phyloP scores from a whole-genome alignment of 1,140 invertebrate genomes.

The Nasonia giraulti region DNA sequence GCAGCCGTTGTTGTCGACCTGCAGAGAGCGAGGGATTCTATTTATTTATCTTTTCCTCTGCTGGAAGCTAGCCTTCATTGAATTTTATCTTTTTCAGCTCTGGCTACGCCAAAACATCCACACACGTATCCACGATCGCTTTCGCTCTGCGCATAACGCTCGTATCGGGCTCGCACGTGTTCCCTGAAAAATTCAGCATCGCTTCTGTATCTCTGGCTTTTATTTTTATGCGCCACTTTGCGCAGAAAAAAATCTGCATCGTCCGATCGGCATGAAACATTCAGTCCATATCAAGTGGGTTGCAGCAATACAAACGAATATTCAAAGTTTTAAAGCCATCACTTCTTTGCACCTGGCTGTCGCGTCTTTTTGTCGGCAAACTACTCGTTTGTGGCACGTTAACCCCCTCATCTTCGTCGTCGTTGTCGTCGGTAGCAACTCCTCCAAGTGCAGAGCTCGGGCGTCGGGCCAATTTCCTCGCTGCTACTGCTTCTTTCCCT shows the following conservation, averaged over 20 bases:
- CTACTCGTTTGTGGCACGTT: constrained; percentile 6
- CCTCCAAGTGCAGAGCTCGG: neutral
- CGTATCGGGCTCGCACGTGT: neutral
- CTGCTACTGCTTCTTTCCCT: neutral
- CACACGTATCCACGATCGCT: no score
- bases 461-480: constrained; percentile 19
- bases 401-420: neutral
- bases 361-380: neutral
- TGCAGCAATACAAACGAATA: no score
- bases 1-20: no score
- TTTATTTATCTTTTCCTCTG: neutral
- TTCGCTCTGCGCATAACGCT: no score
- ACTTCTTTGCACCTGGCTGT: constrained; percentile 15
- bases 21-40: neutral
- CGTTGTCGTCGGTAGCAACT: neutral
- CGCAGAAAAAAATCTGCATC: neutral
- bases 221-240: neutral
- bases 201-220: no score
- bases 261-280: no score
- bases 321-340: neutral
- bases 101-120: no score
- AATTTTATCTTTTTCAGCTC: neutral
- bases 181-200: neutral
- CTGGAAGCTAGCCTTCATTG: neutral
- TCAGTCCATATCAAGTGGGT: no score